Percentiles rank a stretch among this genome's conserved stretches.
Conservation (phyloP, 2,797 vertebrate genomes). For the Spheniscus humboldti region DNA sequence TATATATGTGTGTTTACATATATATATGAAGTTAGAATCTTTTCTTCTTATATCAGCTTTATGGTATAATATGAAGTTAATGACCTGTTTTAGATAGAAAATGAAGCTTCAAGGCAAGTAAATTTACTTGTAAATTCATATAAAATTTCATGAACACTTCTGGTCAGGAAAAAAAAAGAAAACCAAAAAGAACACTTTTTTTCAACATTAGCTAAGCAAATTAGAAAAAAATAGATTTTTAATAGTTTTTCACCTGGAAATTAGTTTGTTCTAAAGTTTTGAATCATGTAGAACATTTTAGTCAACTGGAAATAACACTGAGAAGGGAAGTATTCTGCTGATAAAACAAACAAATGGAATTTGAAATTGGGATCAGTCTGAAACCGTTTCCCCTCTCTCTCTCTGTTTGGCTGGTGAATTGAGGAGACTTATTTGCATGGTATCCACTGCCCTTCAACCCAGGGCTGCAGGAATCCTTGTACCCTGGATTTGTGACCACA, state of each 20-base stretch:
- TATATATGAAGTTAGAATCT: background rate
- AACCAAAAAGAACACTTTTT: background rate
- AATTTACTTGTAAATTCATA: background rate
- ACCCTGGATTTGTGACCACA: background rate
- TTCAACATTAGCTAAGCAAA: background rate
- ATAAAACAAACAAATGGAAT: background rate
- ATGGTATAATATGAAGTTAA: background rate
- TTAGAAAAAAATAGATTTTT: background rate
- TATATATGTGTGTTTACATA: background rate
- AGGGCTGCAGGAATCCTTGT: background rate
- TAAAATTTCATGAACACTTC: background rate
- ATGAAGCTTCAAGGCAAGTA: background rate
- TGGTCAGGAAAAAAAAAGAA: background rate
- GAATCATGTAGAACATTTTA: background rate
- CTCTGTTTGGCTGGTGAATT: background rate
- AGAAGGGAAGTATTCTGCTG: background rate
- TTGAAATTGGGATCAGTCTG: background rate
- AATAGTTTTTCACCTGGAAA: background rate
- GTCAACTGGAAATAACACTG: background rate
- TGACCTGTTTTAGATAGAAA: background rate
- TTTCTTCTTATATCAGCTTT: background rate
- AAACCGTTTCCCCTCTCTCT: background rate
- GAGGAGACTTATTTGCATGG: background rate
- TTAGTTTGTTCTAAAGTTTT: background rate
- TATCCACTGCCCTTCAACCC: background rate